Base-by-base conservation (phyloP, 2,888 invertebrate species). In the Papilio protenor region DNA sequence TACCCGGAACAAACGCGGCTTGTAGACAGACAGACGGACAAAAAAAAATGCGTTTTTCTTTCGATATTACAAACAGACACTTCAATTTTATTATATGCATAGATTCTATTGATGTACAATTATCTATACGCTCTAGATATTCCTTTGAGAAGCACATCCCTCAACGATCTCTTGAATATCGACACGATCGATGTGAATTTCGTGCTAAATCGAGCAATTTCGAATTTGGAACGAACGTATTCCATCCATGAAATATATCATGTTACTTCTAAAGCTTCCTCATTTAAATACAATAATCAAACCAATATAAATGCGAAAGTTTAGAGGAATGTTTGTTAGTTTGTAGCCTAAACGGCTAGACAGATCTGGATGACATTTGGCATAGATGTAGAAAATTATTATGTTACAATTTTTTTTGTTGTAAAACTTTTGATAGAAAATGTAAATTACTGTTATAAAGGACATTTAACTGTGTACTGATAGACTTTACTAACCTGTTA, bases 111-210 rank as follows among this genome's bases (percentile, higher is more conserved):
- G 27, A 4, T 27, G 33, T 16, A 27, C 1, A 27, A 33, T 14
- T 61, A 33, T 61, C 1, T 59, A 3, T 10, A 0, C 12, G 14
- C 4, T 14, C 27, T 61, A 61, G 61, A 33, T 27, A 33, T 61
- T 61, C 61, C 61, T 61, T 61, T 33, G 61, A 33, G 27, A 1
- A 27, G 8, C 33, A 27, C 61, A 27, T 23, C 61, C 27, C 27
- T 27, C 61, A 61, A 61, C 61, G 61, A 61, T 61, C 61, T 14
- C 61, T 57, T 57, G 61, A 27, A 61, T 61, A 27, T 61, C 27
- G 27, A 61, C 33, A 61, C 61, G 27, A 61, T 61, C 59, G 59
- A 21, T 59, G 59, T 59, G 27, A 23, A 61, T 61, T 61, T 61
- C 16, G 33, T 33, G 61, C 33, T 61, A 61, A 61, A 33, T 61